Evolutionary conservation across 2,113 vertebrate genomes (phyloP), one percentile per base, ranked within the genome.

Genomic region (Alces alces): DNA sequence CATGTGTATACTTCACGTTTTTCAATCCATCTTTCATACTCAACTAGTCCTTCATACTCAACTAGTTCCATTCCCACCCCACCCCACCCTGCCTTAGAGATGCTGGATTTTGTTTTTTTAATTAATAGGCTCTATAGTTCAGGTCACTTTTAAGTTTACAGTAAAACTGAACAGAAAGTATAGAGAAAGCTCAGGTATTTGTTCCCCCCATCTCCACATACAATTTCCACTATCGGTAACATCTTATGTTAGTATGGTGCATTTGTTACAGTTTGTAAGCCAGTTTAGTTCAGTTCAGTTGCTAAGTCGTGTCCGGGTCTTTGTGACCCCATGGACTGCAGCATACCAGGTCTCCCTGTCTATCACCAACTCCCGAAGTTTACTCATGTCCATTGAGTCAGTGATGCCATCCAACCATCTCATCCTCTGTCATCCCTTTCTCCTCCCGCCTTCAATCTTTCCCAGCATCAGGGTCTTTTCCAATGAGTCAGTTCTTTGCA

Each of bases 1-100:
- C 6, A 1, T 10, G 5, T 9, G 15, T 47, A 9, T 1, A 0
- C 17, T 11, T 54, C 17, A 27, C 11, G 6, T 43, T 76, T 76
- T 70, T 39, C n/a, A 23, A 70, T 39, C n/a, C 66, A 39, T 14
- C 52, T 3, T 82, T 84, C 55, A 45, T 5, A 15, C 3, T 43
- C 33, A 39, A 0, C 9, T 64, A 55, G 50, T 47, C 21, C 2
- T 73, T 73, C 66, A 36, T 66, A 36, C 3, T 39, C 28, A n/a
- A 1, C 12, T 64, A 61, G 28, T 47, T 47, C 5, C 0, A 66
- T 86, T 78, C 84, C 50, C 82, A 47, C 47, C 3, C 3, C 1
- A 7, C 43, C 14, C 7, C 6, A 15, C 25, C 25, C 43, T 25
- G 33, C 47, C 82, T 97, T 96, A 86, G 25, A 93, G 88, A 45